Base-by-base conservation (phyloP, 1,140 invertebrate species). In the Oedothorax gibbosus region DNA sequence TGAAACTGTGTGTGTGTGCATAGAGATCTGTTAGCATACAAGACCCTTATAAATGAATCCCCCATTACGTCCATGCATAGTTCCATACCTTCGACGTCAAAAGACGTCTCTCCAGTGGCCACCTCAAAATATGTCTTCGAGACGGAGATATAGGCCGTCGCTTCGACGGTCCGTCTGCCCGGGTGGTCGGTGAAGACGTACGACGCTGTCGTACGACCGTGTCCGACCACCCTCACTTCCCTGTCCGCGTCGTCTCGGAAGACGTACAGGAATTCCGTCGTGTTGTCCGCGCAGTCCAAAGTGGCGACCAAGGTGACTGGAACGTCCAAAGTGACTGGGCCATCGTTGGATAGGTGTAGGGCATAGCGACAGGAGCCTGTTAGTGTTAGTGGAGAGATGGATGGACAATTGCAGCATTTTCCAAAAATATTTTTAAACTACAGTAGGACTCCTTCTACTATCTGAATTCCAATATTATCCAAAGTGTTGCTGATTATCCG, bases 101-200 rank as follows among this genome's bases (percentile, higher is more conserved):
- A 69, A 5, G 14, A 20, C 11, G 78, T 81, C 21, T 81, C 60
- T 7, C 65, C 78, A 20, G 54, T 18, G 1, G 78, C 66, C 20
- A 62, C 78, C 21, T 35, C 7, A 12, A 57, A 50, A 15, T 20
- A 68, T 0, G 51, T 14, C n/a, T 53, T 65, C 21, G 15, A 56
- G 5, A 56, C 20, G 35, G 35, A 35, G 4, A 71, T 15, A 12
- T 54, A 60, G 7, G 66, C 21, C 14, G 53, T 68, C 15, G 71
- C 78, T 71, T 49, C 49, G 0, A 81, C 78, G 12, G 57, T 64
- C 20, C 57, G 50, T 0, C 18, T 21, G 49, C 56, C 80, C 9
- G 50, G 14, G 11, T 75, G n/a, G n/a, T 83, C 71, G 6, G 80
- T 54, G 51, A 35, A 83, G 14, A 75, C 51, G 80, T 73, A 83